These are phyloP conservation scores for Chrysotoxum bicinctum DNA, from an alignment of 2,888 invertebrate species.

Conservation along the genomic window DNA sequence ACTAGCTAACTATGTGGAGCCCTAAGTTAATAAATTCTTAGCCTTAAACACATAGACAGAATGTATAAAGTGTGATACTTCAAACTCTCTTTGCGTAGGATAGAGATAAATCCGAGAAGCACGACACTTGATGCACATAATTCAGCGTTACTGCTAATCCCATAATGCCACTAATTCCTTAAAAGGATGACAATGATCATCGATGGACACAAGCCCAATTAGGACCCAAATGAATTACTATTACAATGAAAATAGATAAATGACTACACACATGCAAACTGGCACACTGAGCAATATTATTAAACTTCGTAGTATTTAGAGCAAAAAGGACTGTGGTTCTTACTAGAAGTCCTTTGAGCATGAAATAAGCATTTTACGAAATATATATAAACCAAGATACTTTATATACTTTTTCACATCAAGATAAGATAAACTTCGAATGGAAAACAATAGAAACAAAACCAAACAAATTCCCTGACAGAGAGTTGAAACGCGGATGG, in stretches of 20 bases:
- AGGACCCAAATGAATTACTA: conserved; percentile 54
- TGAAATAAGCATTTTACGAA: neutral
- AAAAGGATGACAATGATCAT: conserved; percentile 45
- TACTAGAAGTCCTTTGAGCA: conserved; percentile 1
- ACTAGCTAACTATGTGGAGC: no score
- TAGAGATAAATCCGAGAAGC: conserved; percentile 51
- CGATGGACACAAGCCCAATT: conserved; percentile 56
- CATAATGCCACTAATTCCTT: conserved; percentile 45
- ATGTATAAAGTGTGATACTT: conserved; percentile 6
- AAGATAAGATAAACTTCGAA: conserved; percentile 61
- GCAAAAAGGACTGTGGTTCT: neutral
- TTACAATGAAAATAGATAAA: conserved; percentile 17
- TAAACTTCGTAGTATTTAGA: neutral
- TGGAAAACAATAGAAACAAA: conserved; percentile 59
- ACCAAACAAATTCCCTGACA: conserved; percentile 30
- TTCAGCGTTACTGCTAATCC: conserved; percentile 62
- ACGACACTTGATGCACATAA: conserved; percentile 53
- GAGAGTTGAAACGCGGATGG: conserved; percentile 51
- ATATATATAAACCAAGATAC: neutral
- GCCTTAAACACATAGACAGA: no score
- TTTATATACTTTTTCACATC: conserved; percentile 19
- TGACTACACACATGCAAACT: neutral
- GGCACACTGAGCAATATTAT: neutral
- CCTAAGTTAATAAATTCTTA: no score
- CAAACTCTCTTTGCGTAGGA: conserved; percentile 2